phyloP scores from a whole-genome alignment of 2,797 vertebrate genomes.

The Ficedula albicollis region DNA sequence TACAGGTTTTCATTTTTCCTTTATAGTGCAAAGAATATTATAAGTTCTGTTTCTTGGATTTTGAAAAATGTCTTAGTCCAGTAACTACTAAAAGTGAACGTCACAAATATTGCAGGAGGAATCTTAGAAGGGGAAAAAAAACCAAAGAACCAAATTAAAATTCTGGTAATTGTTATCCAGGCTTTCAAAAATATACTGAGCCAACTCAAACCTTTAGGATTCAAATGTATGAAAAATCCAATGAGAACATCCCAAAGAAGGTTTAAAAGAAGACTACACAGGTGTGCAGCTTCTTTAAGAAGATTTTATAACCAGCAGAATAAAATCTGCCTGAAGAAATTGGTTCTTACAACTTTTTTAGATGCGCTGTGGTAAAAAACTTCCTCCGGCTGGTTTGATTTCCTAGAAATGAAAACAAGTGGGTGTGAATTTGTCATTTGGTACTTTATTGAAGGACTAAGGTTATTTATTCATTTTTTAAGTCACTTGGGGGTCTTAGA shows the following conservation, averaged over 20 bases:
- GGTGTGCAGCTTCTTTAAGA: background rate
- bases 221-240: background rate
- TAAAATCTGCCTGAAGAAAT: background rate
- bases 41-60: background rate
- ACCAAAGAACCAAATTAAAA: background rate
- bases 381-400: background rate
- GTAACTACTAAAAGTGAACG: background rate
- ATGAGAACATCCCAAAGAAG: background rate
- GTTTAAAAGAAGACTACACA: background rate
- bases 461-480: background rate
- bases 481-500: background rate
- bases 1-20: background rate
- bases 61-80: background rate
- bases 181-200: background rate
- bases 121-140: background rate
- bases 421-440: background rate
- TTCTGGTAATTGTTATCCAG: background rate
- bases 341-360: background rate
- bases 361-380: background rate
- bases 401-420: background rate
- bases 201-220: background rate
- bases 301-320: background rate
- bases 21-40: background rate
- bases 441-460: background rate
- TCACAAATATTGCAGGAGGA: background rate